A percentile compares a stretch with the other conserved stretches of the same genome.
Conservation (phyloP, 2,888 invertebrate species). For the Clepsis dumicolana region DNA sequence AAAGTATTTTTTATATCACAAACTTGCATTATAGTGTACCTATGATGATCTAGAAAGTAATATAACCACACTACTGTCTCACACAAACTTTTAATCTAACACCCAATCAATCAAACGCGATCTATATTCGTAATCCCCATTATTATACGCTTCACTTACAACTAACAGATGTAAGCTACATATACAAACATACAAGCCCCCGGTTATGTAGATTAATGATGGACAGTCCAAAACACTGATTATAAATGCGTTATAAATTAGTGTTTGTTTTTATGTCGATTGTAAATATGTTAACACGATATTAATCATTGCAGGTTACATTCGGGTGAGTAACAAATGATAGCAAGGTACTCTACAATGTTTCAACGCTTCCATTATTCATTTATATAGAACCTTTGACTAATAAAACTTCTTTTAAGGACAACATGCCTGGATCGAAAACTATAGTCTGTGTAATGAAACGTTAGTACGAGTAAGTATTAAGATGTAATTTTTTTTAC, state of each 20-base stretch:
- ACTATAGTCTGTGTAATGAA: too few species aligned
- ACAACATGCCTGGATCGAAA: too few species aligned
- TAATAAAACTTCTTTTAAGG: too few species aligned
- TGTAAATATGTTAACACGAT: constrained; percentile 29
- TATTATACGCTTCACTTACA: constrained; percentile 36
- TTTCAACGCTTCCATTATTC: neutral
- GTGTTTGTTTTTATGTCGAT: constrained; percentile 54
- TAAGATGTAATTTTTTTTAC: too few species aligned
- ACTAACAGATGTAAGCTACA: constrained; percentile 38
- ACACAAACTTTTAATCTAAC: constrained; percentile 30
- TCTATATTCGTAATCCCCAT: constrained; percentile 34
- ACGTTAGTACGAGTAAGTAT: too few species aligned
- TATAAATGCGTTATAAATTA: constrained; percentile 81
- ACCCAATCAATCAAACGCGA: constrained; percentile 41
- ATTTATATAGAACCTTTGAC: neutral
- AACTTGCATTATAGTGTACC: too few species aligned
- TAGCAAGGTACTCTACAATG: neutral
- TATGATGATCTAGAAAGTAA: too few species aligned
- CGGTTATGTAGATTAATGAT: constrained; percentile 80
- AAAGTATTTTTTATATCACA: too few species aligned
- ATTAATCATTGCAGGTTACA: constrained; percentile 32
- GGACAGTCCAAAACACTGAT: constrained; percentile 63
- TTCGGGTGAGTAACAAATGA: neutral
- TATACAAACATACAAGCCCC: constrained; percentile 57
- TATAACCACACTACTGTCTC: constrained; percentile 5